Evolutionary conservation across 2,113 vertebrate genomes (phyloP), one percentile per base, ranked within the genome.

Genomic region (Ramphastos sulfuratus): DNA sequence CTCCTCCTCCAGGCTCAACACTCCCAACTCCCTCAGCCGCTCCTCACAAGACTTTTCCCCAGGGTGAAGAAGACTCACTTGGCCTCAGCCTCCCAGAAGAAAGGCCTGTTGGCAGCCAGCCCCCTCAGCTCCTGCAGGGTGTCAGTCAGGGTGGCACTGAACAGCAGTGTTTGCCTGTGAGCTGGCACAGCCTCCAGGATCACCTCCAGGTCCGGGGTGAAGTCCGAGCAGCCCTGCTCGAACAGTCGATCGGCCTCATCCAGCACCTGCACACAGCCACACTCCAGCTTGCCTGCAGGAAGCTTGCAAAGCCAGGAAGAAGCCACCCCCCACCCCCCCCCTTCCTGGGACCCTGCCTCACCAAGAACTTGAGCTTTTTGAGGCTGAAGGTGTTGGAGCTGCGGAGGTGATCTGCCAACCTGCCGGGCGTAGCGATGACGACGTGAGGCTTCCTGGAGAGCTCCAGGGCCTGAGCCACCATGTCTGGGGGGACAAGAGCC

Each of bases 201-300:
- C 77, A 98, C 96, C 87, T 99, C 98, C 97, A 99, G 97, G 96
- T 99, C 99, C 1, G 97, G 92, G 0, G 98, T 98, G 97, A 99
- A 99, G 80, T 99, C 99, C 0, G 99, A 98, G 15, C 98, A 99
- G 64, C 99, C 99, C 81, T 99, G 98, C 74, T 99, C 99, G 92
- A 99, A 42, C 71, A 99, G 92, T 7, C 99, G 97, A 95, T 99
- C 99, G 0, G 99, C 99, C 89, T 99, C 99, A 0, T 99, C 99
- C 96, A 99, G 42, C 23, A 63, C 35, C 61, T 63, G 24, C 56
- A 31, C 30, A n/a, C 17, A 13, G 1, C 42, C 42, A 42, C 42
- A 15, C 42, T 42, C 42, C 12, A 42, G 42, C 42, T 42, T 15
- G 15, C 13, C 42, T 42, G 42, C 42, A 42, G 42, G 42, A 42